Base-by-base conservation (phyloP, 2,888 invertebrate genomes). In the Melikaiella ostensackeni region DNA sequence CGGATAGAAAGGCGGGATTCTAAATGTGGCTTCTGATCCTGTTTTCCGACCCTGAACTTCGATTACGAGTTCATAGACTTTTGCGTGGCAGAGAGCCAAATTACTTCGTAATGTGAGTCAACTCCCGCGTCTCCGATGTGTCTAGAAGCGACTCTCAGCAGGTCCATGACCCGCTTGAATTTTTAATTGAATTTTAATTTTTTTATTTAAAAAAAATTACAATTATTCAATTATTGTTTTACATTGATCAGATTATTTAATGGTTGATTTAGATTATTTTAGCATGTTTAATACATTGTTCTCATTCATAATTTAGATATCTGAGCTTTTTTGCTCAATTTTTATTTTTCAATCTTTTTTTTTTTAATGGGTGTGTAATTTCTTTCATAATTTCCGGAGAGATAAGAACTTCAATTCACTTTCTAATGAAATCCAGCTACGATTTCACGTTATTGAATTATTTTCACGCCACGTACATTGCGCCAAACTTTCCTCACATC, bases 61-160 rank as follows among this genome's bases (percentile, higher is more conserved):
- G 66, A 70, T 70, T 70, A 70, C 46, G 66, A 70, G 66, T 70
- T 70, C 66, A 24, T 46, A 70, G 66, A 70, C 66, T 70, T 70
- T 50, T 11, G 66, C 74, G 79, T 81, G 81, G 81, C 80, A 79
- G 77, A 76, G 66, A 42, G 79, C 81, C 81, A 82, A 82, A 82
- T 82, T 78, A 79, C 81, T 81, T 80, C 74, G 79, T 76, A 79
- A 77, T 79, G 79, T 78, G 80, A 82, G 77, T 76, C 77, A 79
- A 79, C 77, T 46, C 33, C 38, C 55, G 77, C 74, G 79, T 77
- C 73, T 81, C 81, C 77, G 42, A 74, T 57, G 77, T 80, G 81
- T 81, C 81, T 80, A 70, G 27, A 70, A 70, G 66, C 11, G 46
- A 50, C 66, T 70, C 66, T 70, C 66, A 70, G 50, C 66, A 30